Percentiles rank a stretch among this genome's conserved stretches.
Conservation (phyloP, 2,113 vertebrate genomes). For the Myocastor coypus region DNA sequence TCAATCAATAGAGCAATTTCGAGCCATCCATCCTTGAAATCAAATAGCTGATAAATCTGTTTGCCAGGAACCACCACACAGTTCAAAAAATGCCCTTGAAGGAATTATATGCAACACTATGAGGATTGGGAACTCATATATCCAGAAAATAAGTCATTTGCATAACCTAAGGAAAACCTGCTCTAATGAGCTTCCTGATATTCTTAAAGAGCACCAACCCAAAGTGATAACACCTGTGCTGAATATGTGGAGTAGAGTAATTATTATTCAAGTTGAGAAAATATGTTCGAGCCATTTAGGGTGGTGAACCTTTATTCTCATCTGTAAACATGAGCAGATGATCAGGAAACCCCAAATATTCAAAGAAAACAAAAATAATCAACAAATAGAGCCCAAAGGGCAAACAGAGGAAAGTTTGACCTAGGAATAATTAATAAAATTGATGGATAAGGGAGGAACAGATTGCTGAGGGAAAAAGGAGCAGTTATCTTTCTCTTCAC, state of each 20-base stretch:
- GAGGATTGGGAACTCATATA: neutral
- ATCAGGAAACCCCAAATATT: slow-evolving; percentile 42
- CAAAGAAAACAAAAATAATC: slow-evolving; percentile 55
- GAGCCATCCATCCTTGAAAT: slow-evolving; percentile 74
- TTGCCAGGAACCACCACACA: slow-evolving; percentile 24
- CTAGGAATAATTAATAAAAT: slow-evolving; percentile 48
- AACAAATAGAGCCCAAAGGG: slow-evolving; percentile 21
- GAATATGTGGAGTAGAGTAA: neutral
- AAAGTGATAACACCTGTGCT: neutral
- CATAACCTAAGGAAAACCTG: neutral
- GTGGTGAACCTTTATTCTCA: neutral
- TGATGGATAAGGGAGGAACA: slow-evolving; percentile 31
- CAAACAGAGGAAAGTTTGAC: slow-evolving; percentile 62
- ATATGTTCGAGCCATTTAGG: neutral
- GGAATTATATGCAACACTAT: neutral
- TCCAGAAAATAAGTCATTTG: slow-evolving; percentile 17
- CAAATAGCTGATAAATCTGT: slow-evolving; percentile 63
- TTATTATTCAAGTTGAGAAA: slow-evolving; percentile 36
- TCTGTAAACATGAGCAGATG: slow-evolving; percentile 47
- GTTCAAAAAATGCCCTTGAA: neutral
- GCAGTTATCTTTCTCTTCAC: slow-evolving; percentile 28
- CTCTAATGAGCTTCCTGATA: neutral
- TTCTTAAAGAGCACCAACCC: neutral
- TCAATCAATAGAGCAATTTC: slow-evolving; percentile 69
- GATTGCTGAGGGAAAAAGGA: slow-evolving; percentile 2